Base-by-base conservation (phyloP, 1,140 invertebrate species). In the Pomacea maculata region DNA sequence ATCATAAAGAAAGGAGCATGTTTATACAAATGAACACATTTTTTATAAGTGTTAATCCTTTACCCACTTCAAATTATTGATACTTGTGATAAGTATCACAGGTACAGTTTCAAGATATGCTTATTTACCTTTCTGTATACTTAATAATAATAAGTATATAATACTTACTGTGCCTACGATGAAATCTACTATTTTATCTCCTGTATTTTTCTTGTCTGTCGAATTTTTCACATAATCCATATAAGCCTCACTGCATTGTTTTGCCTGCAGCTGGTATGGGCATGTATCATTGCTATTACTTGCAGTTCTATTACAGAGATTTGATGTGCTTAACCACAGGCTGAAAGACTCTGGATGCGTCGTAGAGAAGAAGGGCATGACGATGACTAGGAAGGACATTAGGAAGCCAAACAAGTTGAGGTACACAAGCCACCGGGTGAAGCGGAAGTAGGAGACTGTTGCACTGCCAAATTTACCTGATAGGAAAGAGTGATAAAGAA, bases 391-490 rank as follows among this genome's bases (percentile, higher is more conserved):
- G 14, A 88, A 79, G 70, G 86, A 89, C 12, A 94, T 80, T 25
- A 93, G 57, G 45, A 91, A 91, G 61, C 94, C 90, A 76, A 92
- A 81, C 55, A 94, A 78, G 89, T 95, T 94, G 52, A 95, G 86
- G n/a, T 94, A 88, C 87, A 96, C 94, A 65, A 96, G 90, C 93
- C 94, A 95, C 70, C 95, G 92, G 29, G 95, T 91, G 85, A 95
- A 95, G 86, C 94, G 93, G 88, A 96, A 95, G 90, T 95, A 96
- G 0, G 94, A 94, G 11, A 94, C 94, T 21, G 95, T 94, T 1
- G 94, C 94, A 14, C 94, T 95, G 65, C 95, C 95, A 89, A 95
- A 95, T 83, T 94, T 93, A 61, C 95, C 95, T 90, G 95, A 93
- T 83, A 95, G 34, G 63, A 7, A 79, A 78, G n/a, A 61, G 15